A percentile compares a stretch with the other conserved stretches of the same genome.
Conservation (phyloP, 2,113 vertebrate genomes). For the Dolichallabes microphthalmus region DNA sequence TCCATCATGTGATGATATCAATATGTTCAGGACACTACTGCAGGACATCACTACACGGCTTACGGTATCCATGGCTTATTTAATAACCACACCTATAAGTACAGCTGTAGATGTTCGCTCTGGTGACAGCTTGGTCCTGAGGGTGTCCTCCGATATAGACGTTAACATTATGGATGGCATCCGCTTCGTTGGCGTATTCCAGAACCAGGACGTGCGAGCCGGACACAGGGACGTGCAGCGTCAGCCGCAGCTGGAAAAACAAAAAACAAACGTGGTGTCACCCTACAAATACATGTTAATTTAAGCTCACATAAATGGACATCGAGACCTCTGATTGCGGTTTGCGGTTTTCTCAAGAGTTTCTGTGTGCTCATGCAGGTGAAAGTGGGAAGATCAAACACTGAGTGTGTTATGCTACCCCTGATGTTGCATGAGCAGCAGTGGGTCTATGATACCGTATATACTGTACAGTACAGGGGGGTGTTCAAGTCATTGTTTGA, state of each 20-base stretch:
- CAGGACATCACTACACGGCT: background rate
- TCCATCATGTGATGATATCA: no score
- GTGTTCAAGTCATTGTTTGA: no score
- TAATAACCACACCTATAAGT: constrained; percentile 77
- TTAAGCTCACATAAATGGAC: background rate
- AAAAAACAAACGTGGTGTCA: background rate
- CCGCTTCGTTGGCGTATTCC: constrained; percentile 79
- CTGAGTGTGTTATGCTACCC: no score
- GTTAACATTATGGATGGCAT: constrained; percentile 68
- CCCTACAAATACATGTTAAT: background rate
- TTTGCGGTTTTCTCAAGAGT: no score
- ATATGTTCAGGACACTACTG: background rate
- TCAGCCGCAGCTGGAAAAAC: constrained; percentile 72
- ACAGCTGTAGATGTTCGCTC: constrained; percentile 84
- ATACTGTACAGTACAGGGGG: no score
- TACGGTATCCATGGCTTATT: background rate
- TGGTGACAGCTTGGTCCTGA: constrained; percentile 63
- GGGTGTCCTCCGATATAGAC: constrained; percentile 65
- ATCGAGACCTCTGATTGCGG: no score
- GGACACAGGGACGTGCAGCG: constrained; percentile 71
- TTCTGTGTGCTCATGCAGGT: no score
- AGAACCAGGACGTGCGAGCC: constrained; percentile 80
- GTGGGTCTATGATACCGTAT: no score
- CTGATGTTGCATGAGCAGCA: no score
- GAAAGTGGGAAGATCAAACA: no score